These are phyloP conservation scores for Plusia festucae DNA, from an alignment of 2,888 invertebrate genomes.

Conservation along the genomic window DNA sequence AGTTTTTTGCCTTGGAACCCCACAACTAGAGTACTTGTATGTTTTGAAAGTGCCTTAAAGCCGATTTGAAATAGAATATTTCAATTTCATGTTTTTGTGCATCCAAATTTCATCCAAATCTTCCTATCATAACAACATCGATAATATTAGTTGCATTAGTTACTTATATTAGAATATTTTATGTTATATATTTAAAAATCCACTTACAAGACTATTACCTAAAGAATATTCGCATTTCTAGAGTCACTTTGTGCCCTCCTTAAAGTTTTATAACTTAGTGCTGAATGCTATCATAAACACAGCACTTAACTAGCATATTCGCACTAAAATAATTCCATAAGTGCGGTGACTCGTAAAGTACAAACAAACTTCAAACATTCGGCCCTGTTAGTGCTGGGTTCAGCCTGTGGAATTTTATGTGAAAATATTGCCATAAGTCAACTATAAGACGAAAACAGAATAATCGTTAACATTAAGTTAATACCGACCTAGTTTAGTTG, in stretches of 20 bases:
- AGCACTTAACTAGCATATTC: conserved; percentile 39
- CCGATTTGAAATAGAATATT: too few relatives aligned
- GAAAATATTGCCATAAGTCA: conserved; percentile 66
- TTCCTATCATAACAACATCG: too few relatives aligned
- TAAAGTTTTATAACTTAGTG: conserved; percentile 31
- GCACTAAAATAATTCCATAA: conserved; percentile 58
- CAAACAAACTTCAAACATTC: conserved; percentile 59
- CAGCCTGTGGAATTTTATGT: conserved; percentile 61
- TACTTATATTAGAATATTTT: too few relatives aligned
- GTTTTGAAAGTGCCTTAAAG: too few relatives aligned
- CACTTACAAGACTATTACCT: background rate
- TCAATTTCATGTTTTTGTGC: too few relatives aligned
- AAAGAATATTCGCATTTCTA: background rate
- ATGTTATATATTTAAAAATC: too few relatives aligned
- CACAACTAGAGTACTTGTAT: too few relatives aligned
- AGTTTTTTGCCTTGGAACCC: too few relatives aligned
- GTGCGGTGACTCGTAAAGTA: conserved; percentile 62
- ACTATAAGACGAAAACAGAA: conserved; percentile 65
- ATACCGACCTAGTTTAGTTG: conserved; percentile 57
- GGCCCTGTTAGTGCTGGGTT: conserved; percentile 9
- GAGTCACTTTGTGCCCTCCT: conserved; percentile 9
- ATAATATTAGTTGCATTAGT: too few relatives aligned
- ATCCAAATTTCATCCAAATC: too few relatives aligned
- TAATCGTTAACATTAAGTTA: conserved; percentile 61
- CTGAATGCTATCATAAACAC: conserved; percentile 36